Conservation (phyloP, 2,888 invertebrate genomes). For the Polietes domitor region DNA sequence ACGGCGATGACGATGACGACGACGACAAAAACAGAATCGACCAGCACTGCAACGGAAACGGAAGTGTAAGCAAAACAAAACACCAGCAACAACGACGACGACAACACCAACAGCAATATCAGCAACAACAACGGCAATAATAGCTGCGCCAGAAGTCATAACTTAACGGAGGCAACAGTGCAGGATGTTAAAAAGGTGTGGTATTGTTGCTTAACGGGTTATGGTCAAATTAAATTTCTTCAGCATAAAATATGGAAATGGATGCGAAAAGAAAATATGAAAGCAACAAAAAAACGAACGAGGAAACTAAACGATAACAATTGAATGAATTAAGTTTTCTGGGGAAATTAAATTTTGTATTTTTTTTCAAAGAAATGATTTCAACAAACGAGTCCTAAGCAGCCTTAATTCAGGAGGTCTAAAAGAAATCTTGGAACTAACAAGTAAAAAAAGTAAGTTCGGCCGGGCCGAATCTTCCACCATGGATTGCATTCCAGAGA, state of each 20-base stretch:
- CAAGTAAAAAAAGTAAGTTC: no score
- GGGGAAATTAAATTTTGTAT: no score
- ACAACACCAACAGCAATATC: neutral
- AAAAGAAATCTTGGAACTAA: no score
- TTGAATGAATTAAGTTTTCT: neutral
- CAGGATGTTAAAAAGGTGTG: constrained; percentile 47
- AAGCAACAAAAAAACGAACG: no score
- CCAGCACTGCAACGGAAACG: constrained; percentile 62
- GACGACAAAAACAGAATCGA: constrained; percentile 31
- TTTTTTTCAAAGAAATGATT: no score
- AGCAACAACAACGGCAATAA: neutral
- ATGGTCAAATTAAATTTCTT: constrained; percentile 50
- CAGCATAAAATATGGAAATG: constrained; percentile 11
- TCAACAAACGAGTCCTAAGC: no score
- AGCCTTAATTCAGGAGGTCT: no score
- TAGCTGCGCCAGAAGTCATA: constrained; percentile 38
- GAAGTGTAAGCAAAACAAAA: constrained; percentile 55
- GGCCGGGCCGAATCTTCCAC: no score
- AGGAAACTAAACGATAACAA: neutral
- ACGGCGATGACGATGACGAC: neutral
- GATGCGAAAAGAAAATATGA: neutral
- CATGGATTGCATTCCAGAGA: no score
- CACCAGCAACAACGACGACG: no score
- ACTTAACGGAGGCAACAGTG: constrained; percentile 38
- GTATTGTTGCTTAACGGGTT: constrained; percentile 47